phyloP scores from a whole-genome alignment of 1,140 invertebrate species.

The Hermetia illucens region DNA sequence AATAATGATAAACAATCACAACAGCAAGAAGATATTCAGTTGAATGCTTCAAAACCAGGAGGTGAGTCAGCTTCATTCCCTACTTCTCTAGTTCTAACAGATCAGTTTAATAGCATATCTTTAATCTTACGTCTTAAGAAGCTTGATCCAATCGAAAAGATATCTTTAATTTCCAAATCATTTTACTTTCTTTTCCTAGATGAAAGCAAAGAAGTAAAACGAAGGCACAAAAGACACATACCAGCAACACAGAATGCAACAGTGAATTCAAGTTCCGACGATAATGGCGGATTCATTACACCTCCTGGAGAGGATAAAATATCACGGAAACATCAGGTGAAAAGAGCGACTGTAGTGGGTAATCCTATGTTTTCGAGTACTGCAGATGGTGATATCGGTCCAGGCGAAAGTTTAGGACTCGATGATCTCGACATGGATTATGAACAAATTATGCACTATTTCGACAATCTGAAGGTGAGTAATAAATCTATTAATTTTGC shows the following conservation, averaged over 20 bases:
- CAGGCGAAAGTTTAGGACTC: slow-evolving; percentile 43
- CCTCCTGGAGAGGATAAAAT: slow-evolving; percentile 17
- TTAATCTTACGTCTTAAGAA: no score
- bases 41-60: no score
- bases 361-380: slow-evolving; percentile 67
- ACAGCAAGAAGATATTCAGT: no score
- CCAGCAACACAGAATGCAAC: not conserved
- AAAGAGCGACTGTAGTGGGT: slow-evolving; percentile 69
- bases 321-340: slow-evolving; percentile 40
- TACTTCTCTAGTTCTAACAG: no score
- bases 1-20: slow-evolving; percentile 4
- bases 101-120: no score
- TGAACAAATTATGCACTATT: slow-evolving; percentile 93
- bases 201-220: slow-evolving; percentile 1
- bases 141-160: no score
- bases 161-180: no score
- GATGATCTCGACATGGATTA: slow-evolving; percentile 88
- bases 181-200: no score
- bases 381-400: slow-evolving; percentile 30
- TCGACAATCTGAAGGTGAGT: slow-evolving; percentile 90
- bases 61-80: no score
- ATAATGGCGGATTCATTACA: slow-evolving; percentile 11
- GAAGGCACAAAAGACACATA: not conserved
- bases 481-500: no score
- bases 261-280: slow-evolving; percentile 5